Percentiles rank a stretch among this genome's conserved stretches.
These are phyloP conservation scores for Telmatochromis brichardi DNA, from an alignment of 2,113 vertebrate genomes.

Conservation along the genomic window DNA sequence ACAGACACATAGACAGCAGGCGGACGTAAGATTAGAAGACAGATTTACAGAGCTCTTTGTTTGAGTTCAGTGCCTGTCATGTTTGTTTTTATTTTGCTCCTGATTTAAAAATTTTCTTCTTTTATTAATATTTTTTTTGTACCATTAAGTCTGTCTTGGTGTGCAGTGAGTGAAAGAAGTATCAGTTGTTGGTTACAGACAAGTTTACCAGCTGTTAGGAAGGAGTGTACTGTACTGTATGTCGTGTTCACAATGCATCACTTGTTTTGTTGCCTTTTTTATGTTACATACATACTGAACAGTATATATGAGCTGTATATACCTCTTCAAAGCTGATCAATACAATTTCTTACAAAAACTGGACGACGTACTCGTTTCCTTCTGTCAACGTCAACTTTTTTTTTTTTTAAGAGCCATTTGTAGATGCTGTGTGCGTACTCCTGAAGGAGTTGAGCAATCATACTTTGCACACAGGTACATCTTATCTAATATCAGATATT, in stretches of 20 bases:
- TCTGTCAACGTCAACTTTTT: not conserved
- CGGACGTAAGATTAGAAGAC: not conserved
- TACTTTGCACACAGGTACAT: not conserved
- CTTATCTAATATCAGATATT: not conserved
- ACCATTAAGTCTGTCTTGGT: constrained; percentile 22
- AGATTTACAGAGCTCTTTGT: not conserved
- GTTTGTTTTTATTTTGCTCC: not conserved
- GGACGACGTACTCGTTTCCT: not conserved
- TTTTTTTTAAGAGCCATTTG: not conserved
- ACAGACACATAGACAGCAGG: not conserved
- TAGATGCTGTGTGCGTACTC: not conserved
- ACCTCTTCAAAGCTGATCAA: constrained; percentile 51
- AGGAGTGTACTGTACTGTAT: not conserved
- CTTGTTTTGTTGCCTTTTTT: constrained; percentile 41
- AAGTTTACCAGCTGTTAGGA: not conserved
- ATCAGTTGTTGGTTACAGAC: not conserved
- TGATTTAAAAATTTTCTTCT: not conserved
- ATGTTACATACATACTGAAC: constrained; percentile 28
- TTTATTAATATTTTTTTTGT: not conserved
- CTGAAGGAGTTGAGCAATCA: not conserved
- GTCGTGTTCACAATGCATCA: constrained; percentile 1
- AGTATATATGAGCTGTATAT: constrained; percentile 52
- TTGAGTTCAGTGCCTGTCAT: not conserved
- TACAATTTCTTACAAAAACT: constrained; percentile 50
- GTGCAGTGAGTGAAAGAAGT: constrained; percentile 15